Evolutionary conservation across 2,888 invertebrate species (phyloP).

Genomic region (Zygogramma bicolorata): DNA sequence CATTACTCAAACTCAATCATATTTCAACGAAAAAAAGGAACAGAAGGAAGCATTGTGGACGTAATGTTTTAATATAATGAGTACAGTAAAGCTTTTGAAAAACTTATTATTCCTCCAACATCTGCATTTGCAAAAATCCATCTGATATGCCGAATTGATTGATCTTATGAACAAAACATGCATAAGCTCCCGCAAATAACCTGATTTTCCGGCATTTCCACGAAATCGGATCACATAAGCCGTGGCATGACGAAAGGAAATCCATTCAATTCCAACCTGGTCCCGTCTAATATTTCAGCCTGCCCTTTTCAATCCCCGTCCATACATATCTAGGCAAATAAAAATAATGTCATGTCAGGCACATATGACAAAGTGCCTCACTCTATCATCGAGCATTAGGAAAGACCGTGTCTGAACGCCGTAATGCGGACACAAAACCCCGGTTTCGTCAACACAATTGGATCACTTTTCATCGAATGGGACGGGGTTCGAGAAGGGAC

Average conservation of each 20-base stretch:
- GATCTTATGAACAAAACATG: background rate
- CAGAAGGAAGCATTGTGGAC: no score
- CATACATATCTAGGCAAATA: constrained; percentile 36
- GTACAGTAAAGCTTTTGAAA: no score
- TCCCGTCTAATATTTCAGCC: constrained; percentile 7
- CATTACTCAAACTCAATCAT: no score
- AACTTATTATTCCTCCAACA: no score
- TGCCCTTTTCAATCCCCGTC: constrained; percentile 2
- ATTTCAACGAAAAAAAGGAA: no score
- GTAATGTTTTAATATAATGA: no score
- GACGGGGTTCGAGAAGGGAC: constrained; percentile 17
- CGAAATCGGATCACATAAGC: background rate
- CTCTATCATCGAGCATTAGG: constrained; percentile 57
- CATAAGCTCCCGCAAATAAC: background rate
- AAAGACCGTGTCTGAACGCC: constrained; percentile 51
- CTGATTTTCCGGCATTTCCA: background rate
- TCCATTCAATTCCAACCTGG: constrained; percentile 1
- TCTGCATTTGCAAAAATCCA: no score
- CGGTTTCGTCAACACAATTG: constrained; percentile 43
- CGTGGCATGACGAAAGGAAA: background rate
- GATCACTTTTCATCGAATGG: constrained; percentile 39
- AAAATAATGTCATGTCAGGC: constrained; percentile 43
- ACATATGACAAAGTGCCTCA: constrained; percentile 56
- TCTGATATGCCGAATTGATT: background rate
- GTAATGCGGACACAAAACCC: constrained; percentile 49